Conservation (phyloP, 2,113 vertebrate genomes). For the Physeter macrocephalus region DNA sequence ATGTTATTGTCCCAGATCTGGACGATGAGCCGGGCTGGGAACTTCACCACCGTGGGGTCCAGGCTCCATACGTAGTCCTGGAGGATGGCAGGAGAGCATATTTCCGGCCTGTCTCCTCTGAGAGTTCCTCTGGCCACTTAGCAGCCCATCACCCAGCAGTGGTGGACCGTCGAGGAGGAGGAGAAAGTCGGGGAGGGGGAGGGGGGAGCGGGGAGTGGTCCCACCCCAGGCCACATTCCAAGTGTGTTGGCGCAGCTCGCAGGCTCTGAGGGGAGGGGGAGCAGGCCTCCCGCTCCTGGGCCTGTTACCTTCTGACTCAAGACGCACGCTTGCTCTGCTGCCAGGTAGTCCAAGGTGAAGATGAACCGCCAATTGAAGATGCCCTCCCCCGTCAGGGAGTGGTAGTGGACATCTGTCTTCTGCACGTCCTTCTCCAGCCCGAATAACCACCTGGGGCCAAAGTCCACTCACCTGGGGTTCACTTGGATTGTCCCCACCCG, state of each 20-base stretch:
- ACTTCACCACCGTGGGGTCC: conserved; percentile 69
- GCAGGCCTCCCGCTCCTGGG: accelerated
- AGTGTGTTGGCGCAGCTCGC: neutral
- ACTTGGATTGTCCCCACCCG: neutral
- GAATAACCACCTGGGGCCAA: conserved; percentile 75
- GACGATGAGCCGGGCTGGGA: conserved; percentile 80
- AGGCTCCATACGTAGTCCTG: conserved; percentile 81
- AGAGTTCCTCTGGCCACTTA: neutral
- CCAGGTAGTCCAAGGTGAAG: conserved; percentile 77
- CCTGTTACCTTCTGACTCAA: conserved; percentile 72
- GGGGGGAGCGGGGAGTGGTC: neutral
- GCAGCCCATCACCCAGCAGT: neutral
- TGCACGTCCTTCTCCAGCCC: conserved; percentile 77
- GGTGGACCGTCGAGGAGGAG: neutral
- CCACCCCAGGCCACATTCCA: neutral
- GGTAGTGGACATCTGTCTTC: conserved; percentile 79
- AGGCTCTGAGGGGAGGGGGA: neutral
- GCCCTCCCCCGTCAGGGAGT: conserved; percentile 69
- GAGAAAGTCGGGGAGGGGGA: neutral
- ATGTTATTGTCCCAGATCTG: conserved; percentile 83
- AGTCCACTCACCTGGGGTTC: neutral
- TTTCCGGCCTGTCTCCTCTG: neutral
- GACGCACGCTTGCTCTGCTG: conserved; percentile 68
- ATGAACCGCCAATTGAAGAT: conserved; percentile 83
- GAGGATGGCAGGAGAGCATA: neutral